Evolutionary conservation across 2,797 vertebrate species (phyloP).

Genomic region (Oreortyx pictus): DNA sequence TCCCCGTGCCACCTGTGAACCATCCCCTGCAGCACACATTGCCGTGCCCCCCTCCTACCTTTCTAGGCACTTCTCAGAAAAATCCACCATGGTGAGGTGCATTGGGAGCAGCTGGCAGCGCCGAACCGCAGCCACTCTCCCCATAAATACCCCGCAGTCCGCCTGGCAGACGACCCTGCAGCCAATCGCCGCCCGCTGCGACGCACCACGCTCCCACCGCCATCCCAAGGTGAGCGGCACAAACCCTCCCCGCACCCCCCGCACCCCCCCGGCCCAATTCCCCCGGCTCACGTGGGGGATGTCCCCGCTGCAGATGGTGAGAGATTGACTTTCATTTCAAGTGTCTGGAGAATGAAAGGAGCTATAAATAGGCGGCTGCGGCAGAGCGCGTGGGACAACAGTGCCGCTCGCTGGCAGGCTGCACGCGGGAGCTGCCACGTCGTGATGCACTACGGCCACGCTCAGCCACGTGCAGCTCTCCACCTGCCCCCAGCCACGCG

Average conservation of each 20-base stretch:
- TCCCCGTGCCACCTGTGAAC: neutral
- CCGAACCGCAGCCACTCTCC: constrained; percentile 63
- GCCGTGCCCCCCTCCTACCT: constrained; percentile 80
- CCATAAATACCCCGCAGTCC: constrained; percentile 81
- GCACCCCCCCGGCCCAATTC: neutral
- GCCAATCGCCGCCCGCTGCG: constrained; percentile 78
- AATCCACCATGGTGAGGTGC: constrained; percentile 85
- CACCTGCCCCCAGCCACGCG: neutral
- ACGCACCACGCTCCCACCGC: neutral
- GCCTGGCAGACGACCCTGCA: constrained; percentile 68
- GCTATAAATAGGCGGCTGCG: constrained; percentile 26
- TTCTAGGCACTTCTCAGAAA: constrained; percentile 90
- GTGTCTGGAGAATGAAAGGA: neutral
- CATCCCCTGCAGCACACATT: neutral
- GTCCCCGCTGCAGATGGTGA: neutral
- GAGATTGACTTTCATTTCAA: constrained; percentile 1
- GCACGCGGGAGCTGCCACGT: neutral
- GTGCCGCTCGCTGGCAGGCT: constrained; percentile 50
- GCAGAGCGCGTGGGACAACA: neutral
- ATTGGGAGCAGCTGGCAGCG: constrained; percentile 70
- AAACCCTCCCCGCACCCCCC: neutral
- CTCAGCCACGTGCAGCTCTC: neutral
- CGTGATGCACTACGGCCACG: neutral
- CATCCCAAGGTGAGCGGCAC: constrained; percentile 41
- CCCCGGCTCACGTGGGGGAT: neutral